phyloP scores from a whole-genome alignment of 2,113 vertebrate species.

The Ceratotherium simum region DNA sequence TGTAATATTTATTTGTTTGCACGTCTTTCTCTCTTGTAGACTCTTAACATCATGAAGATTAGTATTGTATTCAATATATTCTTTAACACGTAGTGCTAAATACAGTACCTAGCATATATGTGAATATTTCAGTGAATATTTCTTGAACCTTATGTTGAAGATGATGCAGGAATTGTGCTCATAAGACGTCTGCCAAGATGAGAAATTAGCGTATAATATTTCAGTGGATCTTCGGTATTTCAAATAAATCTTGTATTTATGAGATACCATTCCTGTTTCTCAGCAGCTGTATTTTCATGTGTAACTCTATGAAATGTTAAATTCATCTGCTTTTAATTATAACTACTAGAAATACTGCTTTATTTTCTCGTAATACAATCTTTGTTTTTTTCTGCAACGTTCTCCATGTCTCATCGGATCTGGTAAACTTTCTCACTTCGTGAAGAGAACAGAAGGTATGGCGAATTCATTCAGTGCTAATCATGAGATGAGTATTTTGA shows the following conservation, averaged over 20 bases:
- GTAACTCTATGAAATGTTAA: slow-evolving; percentile 34
- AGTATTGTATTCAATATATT: background rate
- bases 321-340: slow-evolving; percentile 49
- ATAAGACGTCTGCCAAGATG: background rate
- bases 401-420: background rate
- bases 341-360: slow-evolving; percentile 4
- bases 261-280: background rate
- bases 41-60: background rate
- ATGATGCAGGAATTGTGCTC: background rate
- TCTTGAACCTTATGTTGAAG: background rate
- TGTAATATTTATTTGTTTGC: background rate
- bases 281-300: background rate
- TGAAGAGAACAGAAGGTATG: slow-evolving; percentile 13
- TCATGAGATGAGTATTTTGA: background rate
- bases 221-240: background rate
- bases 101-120: background rate
- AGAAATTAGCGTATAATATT: background rate
- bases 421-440: slow-evolving; percentile 26
- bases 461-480: background rate
- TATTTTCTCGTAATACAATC: background rate
- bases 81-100: background rate
- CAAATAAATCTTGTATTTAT: background rate
- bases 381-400: background rate
- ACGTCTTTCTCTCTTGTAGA: background rate
- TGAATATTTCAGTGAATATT: background rate